Percentiles rank a stretch among this genome's conserved stretches.
phyloP scores from a whole-genome alignment of 2,888 invertebrate species.

The Acronicta leporina region DNA sequence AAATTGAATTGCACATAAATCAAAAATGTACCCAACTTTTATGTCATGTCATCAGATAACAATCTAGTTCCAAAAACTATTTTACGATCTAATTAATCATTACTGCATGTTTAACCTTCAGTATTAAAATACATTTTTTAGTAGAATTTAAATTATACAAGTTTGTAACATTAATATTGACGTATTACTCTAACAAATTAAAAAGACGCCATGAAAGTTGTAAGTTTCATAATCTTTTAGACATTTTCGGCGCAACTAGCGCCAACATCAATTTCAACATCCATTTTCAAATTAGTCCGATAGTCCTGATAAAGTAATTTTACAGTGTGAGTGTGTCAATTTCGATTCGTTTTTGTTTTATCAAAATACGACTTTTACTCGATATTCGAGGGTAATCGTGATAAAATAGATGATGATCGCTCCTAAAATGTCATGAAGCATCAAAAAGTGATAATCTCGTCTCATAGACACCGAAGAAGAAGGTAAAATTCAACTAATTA shows the following conservation, averaged over 20 bases:
- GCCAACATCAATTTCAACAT: conserved; percentile 22
- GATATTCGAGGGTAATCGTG: conserved; percentile 66
- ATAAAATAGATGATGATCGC: conserved; percentile 38
- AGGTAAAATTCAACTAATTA: conserved; percentile 52
- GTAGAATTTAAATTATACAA: not conserved
- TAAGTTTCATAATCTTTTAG: not conserved
- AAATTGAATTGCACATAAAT: too few species aligned
- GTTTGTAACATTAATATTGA: conserved; percentile 41
- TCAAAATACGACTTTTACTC: conserved; percentile 39
- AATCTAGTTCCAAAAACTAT: too few species aligned
- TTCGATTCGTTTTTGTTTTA: conserved; percentile 40
- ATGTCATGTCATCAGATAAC: too few species aligned
- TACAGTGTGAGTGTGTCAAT: conserved; percentile 31
- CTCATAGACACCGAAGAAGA: conserved; percentile 43
- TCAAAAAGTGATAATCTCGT: conserved; percentile 42
- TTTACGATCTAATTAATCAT: too few species aligned
- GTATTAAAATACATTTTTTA: too few species aligned
- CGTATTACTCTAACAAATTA: conserved; percentile 32
- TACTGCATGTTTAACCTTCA: too few species aligned
- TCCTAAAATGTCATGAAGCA: conserved; percentile 62
- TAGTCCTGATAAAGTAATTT: conserved; percentile 35
- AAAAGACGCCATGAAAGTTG: conserved; percentile 8
- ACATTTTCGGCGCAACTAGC: conserved; percentile 18
- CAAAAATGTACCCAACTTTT: too few species aligned
- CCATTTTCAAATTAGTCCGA: conserved; percentile 5